phyloP scores from a whole-genome alignment of 2,113 vertebrate genomes.

The Pluvialis apricaria region DNA sequence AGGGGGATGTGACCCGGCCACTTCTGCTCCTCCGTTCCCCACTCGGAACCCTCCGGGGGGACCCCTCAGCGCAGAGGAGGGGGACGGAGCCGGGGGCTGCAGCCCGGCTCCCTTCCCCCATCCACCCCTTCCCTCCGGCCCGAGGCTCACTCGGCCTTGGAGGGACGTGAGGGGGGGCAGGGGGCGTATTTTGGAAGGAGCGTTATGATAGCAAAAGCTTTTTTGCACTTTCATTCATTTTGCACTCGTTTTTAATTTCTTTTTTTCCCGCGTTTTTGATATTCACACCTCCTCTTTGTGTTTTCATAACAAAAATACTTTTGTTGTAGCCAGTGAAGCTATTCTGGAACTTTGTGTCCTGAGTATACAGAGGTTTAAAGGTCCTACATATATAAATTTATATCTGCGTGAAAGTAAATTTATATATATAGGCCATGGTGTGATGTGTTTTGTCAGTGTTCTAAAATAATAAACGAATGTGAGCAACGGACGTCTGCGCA shows the following conservation, averaged over 20 bases:
- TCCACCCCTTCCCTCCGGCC: neutral
- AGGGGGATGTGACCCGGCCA: neutral
- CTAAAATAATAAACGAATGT: slow-evolving; percentile 70
- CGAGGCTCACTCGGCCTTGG: accelerated
- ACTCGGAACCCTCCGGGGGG: neutral
- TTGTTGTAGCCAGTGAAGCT: slow-evolving; percentile 58
- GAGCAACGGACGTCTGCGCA: neutral
- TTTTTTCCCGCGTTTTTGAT: neutral
- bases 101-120: neutral
- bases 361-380: slow-evolving; percentile 47
- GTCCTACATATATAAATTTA: slow-evolving; percentile 57
- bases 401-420: slow-evolving; percentile 16
- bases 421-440: slow-evolving; percentile 47
- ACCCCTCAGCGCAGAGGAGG: neutral
- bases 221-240: slow-evolving; percentile 76
- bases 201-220: slow-evolving; percentile 26
- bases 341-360: slow-evolving; percentile 52
- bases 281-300: slow-evolving; percentile 8
- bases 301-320: slow-evolving; percentile 61
- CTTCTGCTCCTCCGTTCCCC: neutral
- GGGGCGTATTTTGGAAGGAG: neutral
- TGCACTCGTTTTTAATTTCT: slow-evolving; percentile 55
- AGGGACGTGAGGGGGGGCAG: neutral
- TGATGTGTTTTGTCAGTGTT: slow-evolving; percentile 68
- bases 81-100: neutral